Base-by-base conservation (phyloP, 2,888 invertebrate species). In the Rhabditoides inermis region DNA sequence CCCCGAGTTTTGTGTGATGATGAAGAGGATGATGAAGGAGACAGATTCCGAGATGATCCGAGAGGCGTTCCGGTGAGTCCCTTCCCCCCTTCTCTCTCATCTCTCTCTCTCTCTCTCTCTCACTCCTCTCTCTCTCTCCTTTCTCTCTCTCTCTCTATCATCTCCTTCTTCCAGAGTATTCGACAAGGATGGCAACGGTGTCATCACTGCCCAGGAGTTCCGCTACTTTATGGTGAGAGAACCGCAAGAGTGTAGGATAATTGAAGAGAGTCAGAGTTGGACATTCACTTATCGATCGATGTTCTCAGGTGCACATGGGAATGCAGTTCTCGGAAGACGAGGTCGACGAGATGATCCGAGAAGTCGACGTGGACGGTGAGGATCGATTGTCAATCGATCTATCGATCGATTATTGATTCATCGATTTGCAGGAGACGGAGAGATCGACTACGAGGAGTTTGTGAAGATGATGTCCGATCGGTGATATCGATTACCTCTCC, bases 1-100 rank as follows among this genome's bases (percentile, higher is more conserved):
- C 51, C 68, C 71, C 28, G 75, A 75, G 57, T 76, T 75, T 55
- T 75, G 76, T 55, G 70, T 74, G 23, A 75, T 75, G 76, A 76
- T 75, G 75, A 75, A 75, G 57, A 51, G 57, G 23, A 53, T 57
- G 57, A 57, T 56, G 52, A 55, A 55, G 42, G 63, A 65, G 48
- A 65, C 67, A 39, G 69, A 66, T 51, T 68, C 69, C 10, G 72
- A 74, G 51, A 76, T 76, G 75, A 76, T 75, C 50, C 60, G 75
- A 28, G 75, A 75, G 55, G 75, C 74, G 12, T 75, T 76, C 55
- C 63, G 73, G 23, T 51, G 36, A 5, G 56, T 56, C 35, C 50
- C 41, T 26, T 32, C n/a, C n/a, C n/a, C n/a, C n/a, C n/a, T n/a
- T n/a, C n/a, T n/a, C n/a, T n/a, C n/a, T n/a, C n/a, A n/a, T n/a